Evolutionary conservation across 2,113 vertebrate genomes (phyloP).

Genomic region (Xenopus borealis): DNA sequence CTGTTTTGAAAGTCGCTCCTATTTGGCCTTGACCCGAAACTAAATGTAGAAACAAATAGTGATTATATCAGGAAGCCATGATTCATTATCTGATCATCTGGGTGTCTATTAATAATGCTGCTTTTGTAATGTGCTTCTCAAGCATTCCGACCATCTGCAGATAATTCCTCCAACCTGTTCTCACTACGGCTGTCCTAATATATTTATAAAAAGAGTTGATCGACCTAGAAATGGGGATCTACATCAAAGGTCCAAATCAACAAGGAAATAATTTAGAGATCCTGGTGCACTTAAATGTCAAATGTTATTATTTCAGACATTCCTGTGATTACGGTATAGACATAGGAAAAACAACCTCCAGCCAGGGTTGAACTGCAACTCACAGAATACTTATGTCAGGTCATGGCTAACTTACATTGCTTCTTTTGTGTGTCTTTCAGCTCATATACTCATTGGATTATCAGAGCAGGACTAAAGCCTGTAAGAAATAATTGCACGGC

Average conservation of each 20-base stretch:
- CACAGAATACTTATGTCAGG: no score
- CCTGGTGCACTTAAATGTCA: constrained; percentile 9
- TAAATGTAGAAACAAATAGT: constrained; percentile 51
- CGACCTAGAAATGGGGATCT: constrained; percentile 22
- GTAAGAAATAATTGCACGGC: no score
- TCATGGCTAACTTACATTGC: neutral
- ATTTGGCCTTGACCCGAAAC: constrained; percentile 64
- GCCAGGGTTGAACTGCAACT: no score
- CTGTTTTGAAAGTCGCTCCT: constrained; percentile 55
- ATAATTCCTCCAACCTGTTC: constrained; percentile 19
- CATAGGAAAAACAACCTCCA: no score
- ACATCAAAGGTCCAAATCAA: constrained; percentile 28
- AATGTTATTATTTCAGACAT: no score
- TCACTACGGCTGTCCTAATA: neutral
- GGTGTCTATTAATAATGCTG: constrained; percentile 2
- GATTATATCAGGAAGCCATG: constrained; percentile 20
- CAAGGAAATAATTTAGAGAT: neutral
- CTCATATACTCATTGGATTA: no score
- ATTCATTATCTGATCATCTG: neutral
- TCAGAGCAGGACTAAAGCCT: no score
- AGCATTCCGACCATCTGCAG: constrained; percentile 22
- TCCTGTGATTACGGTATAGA: no score
- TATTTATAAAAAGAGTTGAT: constrained; percentile 11
- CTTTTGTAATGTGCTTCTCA: constrained; percentile 1
- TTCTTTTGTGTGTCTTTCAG: no score